Evolutionary conservation across 2,113 vertebrate species (phyloP).

Genomic region (Barnardius zonarius): DNA sequence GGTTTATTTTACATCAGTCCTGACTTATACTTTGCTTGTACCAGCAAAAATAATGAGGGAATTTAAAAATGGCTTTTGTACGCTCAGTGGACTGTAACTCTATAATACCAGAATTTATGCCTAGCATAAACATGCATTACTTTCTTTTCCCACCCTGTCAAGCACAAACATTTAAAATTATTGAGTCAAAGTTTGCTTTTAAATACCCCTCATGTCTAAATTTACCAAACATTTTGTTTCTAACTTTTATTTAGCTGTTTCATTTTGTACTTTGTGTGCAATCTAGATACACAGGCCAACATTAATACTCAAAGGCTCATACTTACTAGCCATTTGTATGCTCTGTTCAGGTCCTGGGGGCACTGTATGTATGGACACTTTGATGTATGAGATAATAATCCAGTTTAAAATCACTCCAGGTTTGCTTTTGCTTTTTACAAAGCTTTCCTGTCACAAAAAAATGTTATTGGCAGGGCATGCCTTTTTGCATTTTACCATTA

Average conservation of each 20-base stretch:
- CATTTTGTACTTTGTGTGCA: neutral
- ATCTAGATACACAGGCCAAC: neutral
- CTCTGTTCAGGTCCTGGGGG: neutral
- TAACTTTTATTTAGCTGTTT: neutral
- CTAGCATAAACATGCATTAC: neutral
- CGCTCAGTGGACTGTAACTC: neutral
- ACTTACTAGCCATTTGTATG: neutral
- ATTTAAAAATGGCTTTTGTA: neutral
- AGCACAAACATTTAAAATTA: neutral
- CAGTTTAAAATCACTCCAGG: neutral
- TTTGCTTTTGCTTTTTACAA: neutral
- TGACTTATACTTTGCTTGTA: neutral
- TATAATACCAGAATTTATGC: neutral
- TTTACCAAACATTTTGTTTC: neutral
- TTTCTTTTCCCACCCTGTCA: neutral
- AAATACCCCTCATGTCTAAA: neutral
- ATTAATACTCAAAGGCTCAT: neutral
- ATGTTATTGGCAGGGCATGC: neutral
- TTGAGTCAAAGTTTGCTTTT: neutral
- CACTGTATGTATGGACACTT: neutral
- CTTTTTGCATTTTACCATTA: neutral
- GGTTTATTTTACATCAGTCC: neutral
- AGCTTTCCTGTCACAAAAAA: neutral
- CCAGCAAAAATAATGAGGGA: neutral
- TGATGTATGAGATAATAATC: neutral